Evolutionary conservation across 2,797 vertebrate species (phyloP).

Genomic region (Gobionotothen gibberifrons): DNA sequence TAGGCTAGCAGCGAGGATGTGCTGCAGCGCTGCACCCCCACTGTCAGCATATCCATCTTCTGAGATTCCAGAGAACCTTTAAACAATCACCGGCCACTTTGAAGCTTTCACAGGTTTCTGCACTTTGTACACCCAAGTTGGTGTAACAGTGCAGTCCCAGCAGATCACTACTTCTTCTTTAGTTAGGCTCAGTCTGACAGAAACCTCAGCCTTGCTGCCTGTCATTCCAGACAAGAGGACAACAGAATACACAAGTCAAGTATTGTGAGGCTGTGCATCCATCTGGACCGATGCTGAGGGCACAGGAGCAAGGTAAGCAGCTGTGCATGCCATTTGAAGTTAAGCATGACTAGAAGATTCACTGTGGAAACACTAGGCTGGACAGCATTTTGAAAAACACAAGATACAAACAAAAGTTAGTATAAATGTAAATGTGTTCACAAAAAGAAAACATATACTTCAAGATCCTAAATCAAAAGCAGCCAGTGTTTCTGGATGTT

Average conservation of each 20-base stretch:
- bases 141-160: conserved; percentile 46
- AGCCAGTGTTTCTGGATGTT: not conserved
- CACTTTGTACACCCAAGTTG: conserved; percentile 57
- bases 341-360: conserved; percentile 41
- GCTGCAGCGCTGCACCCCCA: conserved; percentile 49
- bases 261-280: conserved; percentile 42
- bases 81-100: conserved; percentile 60
- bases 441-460: not conserved
- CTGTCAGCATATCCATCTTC: conserved; percentile 53
- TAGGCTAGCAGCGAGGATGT: conserved; percentile 35
- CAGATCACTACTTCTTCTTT: conserved; percentile 61
- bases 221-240: conserved; percentile 67
- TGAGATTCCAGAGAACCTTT: conserved; percentile 59
- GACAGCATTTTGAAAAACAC: conserved; percentile 9
- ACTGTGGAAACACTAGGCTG: conserved; percentile 20
- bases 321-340: conserved; percentile 63
- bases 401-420: not conserved
- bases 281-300: conserved; percentile 68
- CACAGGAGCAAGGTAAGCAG: conserved; percentile 58
- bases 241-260: conserved; percentile 39
- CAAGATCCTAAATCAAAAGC: not conserved
- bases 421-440: not conserved
- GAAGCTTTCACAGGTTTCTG: conserved; percentile 60
- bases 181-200: conserved; percentile 70
- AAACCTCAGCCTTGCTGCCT: conserved; percentile 66